Evolutionary conservation across 2,888 invertebrate genomes (phyloP).

Genomic region (Myopa tessellatipennis): DNA sequence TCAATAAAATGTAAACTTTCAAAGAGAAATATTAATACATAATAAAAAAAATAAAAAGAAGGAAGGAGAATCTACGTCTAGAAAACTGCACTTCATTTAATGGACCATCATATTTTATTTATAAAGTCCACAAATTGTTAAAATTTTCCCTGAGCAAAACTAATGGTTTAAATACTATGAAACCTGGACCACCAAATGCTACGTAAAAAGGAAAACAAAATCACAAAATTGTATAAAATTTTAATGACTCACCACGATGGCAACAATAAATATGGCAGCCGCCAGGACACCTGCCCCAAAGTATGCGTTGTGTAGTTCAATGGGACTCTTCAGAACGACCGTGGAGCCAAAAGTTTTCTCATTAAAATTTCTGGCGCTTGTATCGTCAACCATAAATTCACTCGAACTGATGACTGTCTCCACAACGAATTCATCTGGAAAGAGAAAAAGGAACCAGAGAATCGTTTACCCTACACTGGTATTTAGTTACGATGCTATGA

Average conservation of each 20-base stretch:
- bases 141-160: no score
- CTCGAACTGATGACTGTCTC: slow-evolving; percentile 74
- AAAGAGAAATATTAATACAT: no score
- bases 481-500: not conserved
- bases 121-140: no score
- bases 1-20: no score
- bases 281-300: slow-evolving; percentile 82
- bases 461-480: not conserved
- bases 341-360: slow-evolving; percentile 68
- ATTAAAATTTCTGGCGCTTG: slow-evolving; percentile 67
- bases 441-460: not conserved
- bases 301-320: slow-evolving; percentile 80
- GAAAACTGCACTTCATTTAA: no score
- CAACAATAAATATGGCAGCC: slow-evolving; percentile 79
- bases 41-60: no score
- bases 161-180: no score
- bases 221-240: not conserved
- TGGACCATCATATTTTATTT: no score
- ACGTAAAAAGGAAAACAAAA: not conserved
- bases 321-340: slow-evolving; percentile 69
- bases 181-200: no score
- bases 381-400: slow-evolving; percentile 68
- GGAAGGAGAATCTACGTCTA: no score
- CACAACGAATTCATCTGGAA: slow-evolving; percentile 77
- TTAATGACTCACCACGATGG: slow-evolving; percentile 74